Percentiles rank a stretch among this genome's conserved stretches.
Conservation (phyloP, 2,888 invertebrate species). For the Caenorhabditis drosophilae region DNA sequence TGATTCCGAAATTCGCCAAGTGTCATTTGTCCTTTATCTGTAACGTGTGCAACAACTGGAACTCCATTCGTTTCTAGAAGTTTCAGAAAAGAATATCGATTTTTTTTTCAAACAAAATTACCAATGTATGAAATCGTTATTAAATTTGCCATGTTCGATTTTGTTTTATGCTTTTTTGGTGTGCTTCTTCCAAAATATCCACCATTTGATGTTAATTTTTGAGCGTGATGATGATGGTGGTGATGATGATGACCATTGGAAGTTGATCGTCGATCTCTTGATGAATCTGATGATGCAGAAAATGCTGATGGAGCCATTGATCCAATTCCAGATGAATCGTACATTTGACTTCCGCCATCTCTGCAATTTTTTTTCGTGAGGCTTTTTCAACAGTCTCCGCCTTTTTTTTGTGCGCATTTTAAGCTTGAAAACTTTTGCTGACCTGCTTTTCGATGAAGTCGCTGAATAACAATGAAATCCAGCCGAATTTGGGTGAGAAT, state of each 20-base stretch:
- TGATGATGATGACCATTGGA: slow-evolving; percentile 2
- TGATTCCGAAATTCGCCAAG: slow-evolving; percentile 55
- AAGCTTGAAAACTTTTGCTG: too few species aligned
- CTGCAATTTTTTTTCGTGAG: background rate
- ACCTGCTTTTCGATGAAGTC: too few species aligned
- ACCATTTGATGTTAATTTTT: background rate
- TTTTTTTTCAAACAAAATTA: slow-evolving; percentile 1
- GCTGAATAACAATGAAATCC: too few species aligned
- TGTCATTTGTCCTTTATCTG: slow-evolving; percentile 44
- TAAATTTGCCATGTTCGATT: slow-evolving; percentile 19
- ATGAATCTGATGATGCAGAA: slow-evolving; percentile 22
- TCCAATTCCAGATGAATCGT: slow-evolving; percentile 47
- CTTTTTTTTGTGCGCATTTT: too few species aligned
- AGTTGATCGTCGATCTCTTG: slow-evolving; percentile 1
- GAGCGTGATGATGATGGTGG: background rate
- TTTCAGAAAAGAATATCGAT: background rate
- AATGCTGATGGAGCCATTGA: slow-evolving; percentile 49
- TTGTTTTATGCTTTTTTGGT: slow-evolving; percentile 18
- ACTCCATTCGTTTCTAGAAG: slow-evolving; percentile 46
- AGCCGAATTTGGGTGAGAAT: too few species aligned
- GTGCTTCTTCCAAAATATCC: too few species aligned
- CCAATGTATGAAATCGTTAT: slow-evolving; percentile 37
- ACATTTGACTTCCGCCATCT: slow-evolving; percentile 20
- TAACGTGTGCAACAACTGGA: slow-evolving; percentile 60
- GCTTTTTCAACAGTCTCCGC: background rate